Evolutionary conservation across 2,113 vertebrate species (phyloP).

Genomic region (Cephalopterus ornatus): DNA sequence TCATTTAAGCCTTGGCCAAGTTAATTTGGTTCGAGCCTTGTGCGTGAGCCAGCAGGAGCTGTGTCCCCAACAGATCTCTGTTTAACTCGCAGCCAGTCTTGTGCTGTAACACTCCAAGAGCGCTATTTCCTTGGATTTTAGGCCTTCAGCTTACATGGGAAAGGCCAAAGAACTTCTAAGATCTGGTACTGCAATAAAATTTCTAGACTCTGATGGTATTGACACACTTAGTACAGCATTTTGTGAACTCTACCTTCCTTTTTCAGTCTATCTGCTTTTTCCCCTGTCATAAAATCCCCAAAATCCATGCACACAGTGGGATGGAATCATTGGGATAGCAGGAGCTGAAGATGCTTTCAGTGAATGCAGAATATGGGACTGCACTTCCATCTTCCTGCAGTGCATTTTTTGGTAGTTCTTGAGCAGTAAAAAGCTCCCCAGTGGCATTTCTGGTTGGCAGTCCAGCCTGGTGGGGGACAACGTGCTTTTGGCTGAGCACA

Average conservation of each 20-base stretch:
- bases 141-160: rapidly evolving
- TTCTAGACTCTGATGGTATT: rapidly evolving
- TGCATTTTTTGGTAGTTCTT: rapidly evolving
- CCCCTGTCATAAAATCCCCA: background rate
- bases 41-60: background rate
- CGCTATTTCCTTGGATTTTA: background rate
- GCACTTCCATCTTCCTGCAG: background rate
- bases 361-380: background rate
- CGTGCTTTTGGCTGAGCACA: background rate
- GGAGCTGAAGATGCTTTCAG: background rate
- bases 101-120: rapidly evolving
- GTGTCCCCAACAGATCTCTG: background rate
- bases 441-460: background rate
- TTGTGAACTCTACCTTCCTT: background rate
- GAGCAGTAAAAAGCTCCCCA: background rate
- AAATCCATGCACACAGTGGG: background rate
- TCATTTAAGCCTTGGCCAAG: background rate
- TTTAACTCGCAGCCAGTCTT: background rate
- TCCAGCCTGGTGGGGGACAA: background rate
- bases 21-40: background rate
- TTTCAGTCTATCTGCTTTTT: background rate
- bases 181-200: background rate
- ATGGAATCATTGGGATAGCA: background rate
- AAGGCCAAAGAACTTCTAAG: background rate
- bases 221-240: background rate